Evolutionary conservation across 2,888 invertebrate species (phyloP), one percentile per base, ranked within the genome.

Genomic region (Psylliodes chrysocephalus): DNA sequence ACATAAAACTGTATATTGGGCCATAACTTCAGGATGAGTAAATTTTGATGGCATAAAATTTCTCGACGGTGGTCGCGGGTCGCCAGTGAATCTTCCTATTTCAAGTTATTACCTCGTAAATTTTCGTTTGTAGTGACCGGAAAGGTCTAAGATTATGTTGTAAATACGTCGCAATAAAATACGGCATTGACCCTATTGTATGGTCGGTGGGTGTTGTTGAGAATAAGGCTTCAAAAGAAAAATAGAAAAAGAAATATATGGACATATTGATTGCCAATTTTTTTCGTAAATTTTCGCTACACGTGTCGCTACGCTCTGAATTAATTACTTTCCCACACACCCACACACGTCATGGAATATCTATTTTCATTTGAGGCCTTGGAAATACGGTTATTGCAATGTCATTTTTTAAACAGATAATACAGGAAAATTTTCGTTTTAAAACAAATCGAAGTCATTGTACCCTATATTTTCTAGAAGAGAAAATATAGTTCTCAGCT

Each of bases 81-180:
- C 1, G 42, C 42, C 42, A 10, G 38, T 38, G 22, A 53, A 12
- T 19, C 53, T 38, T 46, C 30, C 12, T 56, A 33, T 46, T 56
- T 47, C 38, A 19, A 42, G 47, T 57, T 57, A 57, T 57, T 49
- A 57, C 49, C 17, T 57, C 57, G 18, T 57, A 57, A 47, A 57
- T 57, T 57, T 49, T 57, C 57, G 47, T 57, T 57, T 49, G 15
- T 49, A 38, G 57, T 49, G 57, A 25, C 57, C 49, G 40, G 38
- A 56, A 57, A 49, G 28, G 17, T 25, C 47, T 57, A 15, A 49
- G 57, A 57, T 57, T 57, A 49, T 40, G 57, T 57, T 57, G 49
- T 57, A 57, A 57, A 57, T 57, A 57, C 35, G 30, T 49, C 57
- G 19, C 22, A 38, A 15, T 47, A 35, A 57, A 22, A 47, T 57